Base-by-base conservation (phyloP, 2,888 invertebrate species). In the Synergus umbraculus region DNA sequence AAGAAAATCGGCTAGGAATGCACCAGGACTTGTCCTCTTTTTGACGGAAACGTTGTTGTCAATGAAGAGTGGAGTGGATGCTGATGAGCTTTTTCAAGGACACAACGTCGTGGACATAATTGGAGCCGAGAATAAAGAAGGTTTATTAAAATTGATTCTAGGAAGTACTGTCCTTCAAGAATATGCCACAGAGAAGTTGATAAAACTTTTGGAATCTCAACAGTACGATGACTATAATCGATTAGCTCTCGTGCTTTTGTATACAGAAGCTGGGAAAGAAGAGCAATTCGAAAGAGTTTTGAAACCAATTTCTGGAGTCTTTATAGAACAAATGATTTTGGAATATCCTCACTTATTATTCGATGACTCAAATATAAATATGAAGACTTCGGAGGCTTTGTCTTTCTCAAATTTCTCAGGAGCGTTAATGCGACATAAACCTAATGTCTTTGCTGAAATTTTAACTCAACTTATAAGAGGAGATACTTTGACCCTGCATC, bases 331-430 rank as follows among this genome's bases (percentile, higher is more conserved):
- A 0, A 89, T 93, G 29, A 86, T 94, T 10, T 81, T 92, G 10
- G 91, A 92, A 44, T 92, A 94, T 86, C 93, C 93, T 90, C 92
- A 93, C 54, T 87, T 94, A 7, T 88, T 94, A 2, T 93, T 94
- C 78, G 94, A 94, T 79, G 92, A 91, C 49, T 92, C 92, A 0
- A 90, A 89, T 44, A 89, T 91, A 66, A 87, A 92, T 78, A 90
- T 90, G 2, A 92, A 91, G 82, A 90, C 90, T 29, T 88, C 89
- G 1, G 85, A 87, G 76, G 84, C 89, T 15, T 89, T 92, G 0
- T 93, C 93, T 0, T 94, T 94, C 84, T 94, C 94, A 0, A 94
- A 95, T 84, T 92, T 94, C 10, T 92, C 94, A 1, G 92, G 93
- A 7, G 89, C 93, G 18, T 87, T 95, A 58, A 94, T 94, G 87